A percentile compares a stretch with the other conserved stretches of the same genome.
Evolutionary conservation across 1,140 invertebrate species (phyloP).

Genomic region (Colletes latitarsis): DNA sequence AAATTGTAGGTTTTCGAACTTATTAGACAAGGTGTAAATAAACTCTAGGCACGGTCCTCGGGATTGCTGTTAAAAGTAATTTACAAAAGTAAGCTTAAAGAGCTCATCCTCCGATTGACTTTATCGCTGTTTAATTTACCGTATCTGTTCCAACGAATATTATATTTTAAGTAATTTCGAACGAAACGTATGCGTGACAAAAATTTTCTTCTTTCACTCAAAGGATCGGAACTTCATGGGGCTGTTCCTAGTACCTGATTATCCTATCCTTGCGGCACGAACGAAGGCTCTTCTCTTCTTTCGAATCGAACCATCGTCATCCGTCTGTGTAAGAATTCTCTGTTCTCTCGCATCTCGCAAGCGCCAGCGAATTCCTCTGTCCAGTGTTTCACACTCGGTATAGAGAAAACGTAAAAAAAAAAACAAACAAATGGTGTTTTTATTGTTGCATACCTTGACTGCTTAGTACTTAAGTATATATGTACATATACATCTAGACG

Average conservation of each 20-base stretch:
- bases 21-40: no score
- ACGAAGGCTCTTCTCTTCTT: slow-evolving; percentile 30
- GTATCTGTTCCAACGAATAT: background rate
- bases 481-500: background rate
- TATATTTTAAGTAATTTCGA: slow-evolving; percentile 10
- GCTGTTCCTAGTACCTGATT: slow-evolving; percentile 79
- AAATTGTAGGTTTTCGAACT: no score
- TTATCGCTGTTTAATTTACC: background rate
- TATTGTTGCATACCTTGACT: slow-evolving; percentile 68
- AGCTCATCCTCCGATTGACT: background rate
- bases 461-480: slow-evolving; percentile 62
- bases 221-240: slow-evolving; percentile 70
- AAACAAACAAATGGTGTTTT: slow-evolving; percentile 53
- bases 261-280: slow-evolving; percentile 74
- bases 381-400: slow-evolving; percentile 63
- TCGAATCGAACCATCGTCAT: background rate
- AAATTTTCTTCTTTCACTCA: slow-evolving; percentile 43
- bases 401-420: slow-evolving; percentile 42
- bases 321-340: background rate
- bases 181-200: background rate
- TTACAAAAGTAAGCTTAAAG: background rate
- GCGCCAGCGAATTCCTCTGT: slow-evolving; percentile 56
- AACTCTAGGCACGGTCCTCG: no score
- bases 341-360: slow-evolving; percentile 62
- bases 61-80: no score